phyloP scores from a whole-genome alignment of 2,797 vertebrate species.

The Benthosema pterotum region DNA sequence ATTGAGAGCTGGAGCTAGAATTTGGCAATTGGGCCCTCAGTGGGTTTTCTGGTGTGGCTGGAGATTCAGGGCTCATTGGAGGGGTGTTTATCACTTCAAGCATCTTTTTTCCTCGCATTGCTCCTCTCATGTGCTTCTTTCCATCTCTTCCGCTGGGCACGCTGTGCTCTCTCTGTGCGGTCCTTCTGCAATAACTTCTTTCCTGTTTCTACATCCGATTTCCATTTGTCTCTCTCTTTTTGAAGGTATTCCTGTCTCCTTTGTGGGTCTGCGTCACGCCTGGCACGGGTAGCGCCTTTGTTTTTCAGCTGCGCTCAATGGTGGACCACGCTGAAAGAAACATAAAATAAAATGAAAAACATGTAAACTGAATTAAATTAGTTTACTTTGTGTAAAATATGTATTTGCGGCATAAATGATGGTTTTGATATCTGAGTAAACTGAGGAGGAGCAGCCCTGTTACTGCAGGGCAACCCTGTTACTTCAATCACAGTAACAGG shows the following conservation, averaged over 20 bases:
- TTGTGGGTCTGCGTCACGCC: conserved; percentile 15
- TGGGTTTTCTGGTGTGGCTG: neutral
- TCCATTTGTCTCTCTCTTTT: conserved; percentile 7
- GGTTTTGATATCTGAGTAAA: conserved; percentile 3
- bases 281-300: conserved; percentile 20
- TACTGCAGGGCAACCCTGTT: conserved; percentile 16
- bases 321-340: neutral
- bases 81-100: conserved; percentile 9
- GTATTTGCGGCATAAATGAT: conserved; percentile 14
- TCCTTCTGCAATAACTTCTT: conserved; percentile 11
- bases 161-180: conserved; percentile 14
- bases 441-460: no score
- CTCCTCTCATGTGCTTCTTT: conserved; percentile 4
- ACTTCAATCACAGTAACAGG: conserved; percentile 13
- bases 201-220: conserved; percentile 7
- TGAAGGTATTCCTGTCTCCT: conserved; percentile 16
- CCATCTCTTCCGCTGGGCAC: conserved; percentile 19
- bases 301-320: conserved; percentile 20
- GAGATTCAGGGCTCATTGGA: conserved; percentile 4
- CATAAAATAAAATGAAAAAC: conserved; percentile 3
- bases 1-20: neutral
- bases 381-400: neutral
- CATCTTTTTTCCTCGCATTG: neutral
- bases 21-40: neutral
- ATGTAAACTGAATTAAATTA: conserved; percentile 26